Evolutionary conservation across 2,888 invertebrate species (phyloP), one percentile per base, ranked within the genome.

Genomic region (Ormyrus labotus): DNA sequence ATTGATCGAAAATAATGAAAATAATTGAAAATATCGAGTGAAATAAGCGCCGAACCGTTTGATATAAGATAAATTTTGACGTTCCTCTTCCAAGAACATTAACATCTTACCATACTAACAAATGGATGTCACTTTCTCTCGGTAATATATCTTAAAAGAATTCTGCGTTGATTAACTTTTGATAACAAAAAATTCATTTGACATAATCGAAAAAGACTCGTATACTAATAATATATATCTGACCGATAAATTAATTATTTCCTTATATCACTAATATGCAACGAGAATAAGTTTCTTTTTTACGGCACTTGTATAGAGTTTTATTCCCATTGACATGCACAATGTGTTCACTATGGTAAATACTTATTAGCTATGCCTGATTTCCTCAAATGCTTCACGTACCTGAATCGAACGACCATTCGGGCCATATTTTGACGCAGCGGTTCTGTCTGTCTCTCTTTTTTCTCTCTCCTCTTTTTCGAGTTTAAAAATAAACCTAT

Each of bases 231-330:
- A 84, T 85, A 85, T 86, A 87, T 88, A 85, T 85, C 85, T 53
- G 45, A 79, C 53, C 86, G 85, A 87, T 83, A 80, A 34, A 84
- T 87, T 87, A 88, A 84, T 88, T 88, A 88, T 89, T 88, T 89
- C 83, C 87, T 89, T 71, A 80, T 81, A 84, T 89, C 88, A 90
- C 88, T 88, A 87, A 90, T 88, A 89, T 89, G 89, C 89, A 90
- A 90, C 89, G 88, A 89, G 84, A 90, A 92, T 93, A 89, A 93
- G 92, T 93, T 93, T 91, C 91, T 91, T 93, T 93, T 93, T 92
- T 93, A 93, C 93, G 93, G 93, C 93, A 93, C 93, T 89, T 90
- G 90, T 91, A 91, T 91, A 91, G 90, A 90, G 88, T 90, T 90
- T 91, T 88, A 90, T 91, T 90, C 89, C 90, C 90, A 90, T 91